phyloP scores from a whole-genome alignment of 2,888 invertebrate genomes.

The Microctonus hyperodae region DNA sequence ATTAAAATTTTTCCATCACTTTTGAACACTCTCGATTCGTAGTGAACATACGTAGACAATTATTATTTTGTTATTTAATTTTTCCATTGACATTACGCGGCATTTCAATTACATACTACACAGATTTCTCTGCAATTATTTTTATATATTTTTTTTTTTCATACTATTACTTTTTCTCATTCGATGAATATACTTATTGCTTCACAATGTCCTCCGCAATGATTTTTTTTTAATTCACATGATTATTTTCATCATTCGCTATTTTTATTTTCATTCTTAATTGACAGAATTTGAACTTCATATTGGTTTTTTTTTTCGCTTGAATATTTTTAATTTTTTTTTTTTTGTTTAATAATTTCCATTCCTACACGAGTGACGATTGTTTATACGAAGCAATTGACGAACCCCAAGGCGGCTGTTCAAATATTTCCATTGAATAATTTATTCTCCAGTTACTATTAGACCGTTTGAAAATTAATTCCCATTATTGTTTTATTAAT shows the following conservation, averaged over 20 bases:
- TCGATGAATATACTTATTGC: not conserved
- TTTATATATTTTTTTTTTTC: not conserved
- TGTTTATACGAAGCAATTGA: not conserved
- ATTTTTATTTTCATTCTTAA: conserved; percentile 11
- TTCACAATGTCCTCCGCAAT: not conserved
- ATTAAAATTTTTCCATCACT: conserved; percentile 24
- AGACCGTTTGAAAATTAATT: conserved; percentile 9
- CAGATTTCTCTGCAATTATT: not conserved
- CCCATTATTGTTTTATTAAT: not conserved
- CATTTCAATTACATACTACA: not conserved
- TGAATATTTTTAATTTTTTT: not conserved
- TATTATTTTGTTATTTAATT: not conserved
- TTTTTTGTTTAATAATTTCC: not conserved
- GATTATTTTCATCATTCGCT: not conserved
- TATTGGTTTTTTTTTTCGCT: conserved; percentile 6
- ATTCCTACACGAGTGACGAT: not conserved
- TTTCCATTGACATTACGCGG: not conserved
- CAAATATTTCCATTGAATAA: not conserved
- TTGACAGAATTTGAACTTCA: conserved; percentile 20
- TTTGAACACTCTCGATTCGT: conserved; percentile 33
- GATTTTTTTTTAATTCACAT: conserved; percentile 3
- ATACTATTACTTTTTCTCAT: not conserved
- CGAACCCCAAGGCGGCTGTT: not conserved
- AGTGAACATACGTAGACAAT: conserved; percentile 24
- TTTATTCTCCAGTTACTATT: not conserved